Evolutionary conservation across 2,797 vertebrate species (phyloP).

Genomic region (Anguilla megastoma): DNA sequence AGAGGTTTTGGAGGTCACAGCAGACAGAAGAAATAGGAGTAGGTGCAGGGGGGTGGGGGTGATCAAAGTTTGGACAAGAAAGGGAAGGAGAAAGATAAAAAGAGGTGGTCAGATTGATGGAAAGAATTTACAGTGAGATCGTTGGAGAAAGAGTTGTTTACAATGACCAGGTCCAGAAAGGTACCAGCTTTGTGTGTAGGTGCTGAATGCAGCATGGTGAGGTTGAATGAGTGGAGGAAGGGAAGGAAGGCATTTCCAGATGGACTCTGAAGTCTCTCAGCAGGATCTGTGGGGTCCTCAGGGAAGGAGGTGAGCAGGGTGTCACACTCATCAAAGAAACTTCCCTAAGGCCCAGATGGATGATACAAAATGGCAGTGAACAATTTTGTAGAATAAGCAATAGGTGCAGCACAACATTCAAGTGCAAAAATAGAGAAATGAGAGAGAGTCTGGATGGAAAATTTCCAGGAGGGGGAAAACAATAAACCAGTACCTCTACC

Average conservation of each 20-base stretch:
- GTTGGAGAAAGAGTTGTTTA: not conserved
- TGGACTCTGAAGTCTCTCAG: not conserved
- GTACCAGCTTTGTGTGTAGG: not conserved
- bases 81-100: not conserved
- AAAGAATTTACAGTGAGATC: not conserved
- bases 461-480: not conserved
- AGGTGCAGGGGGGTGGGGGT: not conserved
- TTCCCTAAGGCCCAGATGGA: not conserved
- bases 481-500: not conserved
- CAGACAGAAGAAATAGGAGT: not conserved
- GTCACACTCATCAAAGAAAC: conserved; percentile 1
- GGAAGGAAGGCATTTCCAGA: not conserved
- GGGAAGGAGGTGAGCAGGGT: not conserved
- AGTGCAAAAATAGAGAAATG: not conserved
- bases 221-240: not conserved
- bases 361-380: not conserved
- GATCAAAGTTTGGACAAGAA: not conserved
- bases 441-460: not conserved
- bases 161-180: not conserved
- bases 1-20: not conserved
- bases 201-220: not conserved
- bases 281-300: not conserved
- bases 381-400: not conserved
- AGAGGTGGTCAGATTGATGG: not conserved
- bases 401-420: not conserved